Base-by-base conservation (phyloP, 2,888 invertebrate species). In the Drosophila mimetica region DNA sequence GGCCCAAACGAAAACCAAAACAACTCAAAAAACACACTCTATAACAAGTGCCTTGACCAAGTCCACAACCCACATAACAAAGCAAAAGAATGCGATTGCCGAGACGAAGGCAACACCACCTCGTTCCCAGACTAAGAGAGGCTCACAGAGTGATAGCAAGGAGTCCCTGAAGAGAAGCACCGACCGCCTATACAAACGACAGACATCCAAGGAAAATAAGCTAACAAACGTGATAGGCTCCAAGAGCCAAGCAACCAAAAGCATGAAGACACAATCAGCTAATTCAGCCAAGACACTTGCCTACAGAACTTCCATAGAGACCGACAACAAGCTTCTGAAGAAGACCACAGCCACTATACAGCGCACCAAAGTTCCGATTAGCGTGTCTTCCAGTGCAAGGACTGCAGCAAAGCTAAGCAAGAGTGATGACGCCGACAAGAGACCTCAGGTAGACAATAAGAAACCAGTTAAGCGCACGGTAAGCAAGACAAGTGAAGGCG, bases 221-320 rank as follows among this genome's bases (percentile, higher is more conserved):
- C 67, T 75, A 79, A 57, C 75, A 58, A 75, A 64, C 75, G 82
- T 83, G 86, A 87, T 86, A 86, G 88, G 84, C 65, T 85, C 89
- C 30, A 81, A 84, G 77, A 88, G 89, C 79, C 88, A 84, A 86
- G 47, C 65, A 76, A 88, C 72, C 48, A 88, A 85, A 78, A 86
- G 72, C 72, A 84, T 81, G 75, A 88, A 75, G 74, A 78, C 84
- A 80, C 84, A 84, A 88, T 85, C 84, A 85, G 88, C 75, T 72
- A 84, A 61, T 73, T 57, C 64, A 71, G 74, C 76, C 57, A 88
- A 74, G 81, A 72, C 78, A 84, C 86, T 84, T 80, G 89, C 75
- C 72, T 75, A 76, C 67, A 81, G 61, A 81, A 86, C 84, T 85
- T 85, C 89, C 87, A 85, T 84, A 81, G 78, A 86, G 61, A 57